These are phyloP conservation scores for Halocynthia aurantium DNA, from an alignment of 23 tunicate genomes.

Conservation along the genomic window DNA sequence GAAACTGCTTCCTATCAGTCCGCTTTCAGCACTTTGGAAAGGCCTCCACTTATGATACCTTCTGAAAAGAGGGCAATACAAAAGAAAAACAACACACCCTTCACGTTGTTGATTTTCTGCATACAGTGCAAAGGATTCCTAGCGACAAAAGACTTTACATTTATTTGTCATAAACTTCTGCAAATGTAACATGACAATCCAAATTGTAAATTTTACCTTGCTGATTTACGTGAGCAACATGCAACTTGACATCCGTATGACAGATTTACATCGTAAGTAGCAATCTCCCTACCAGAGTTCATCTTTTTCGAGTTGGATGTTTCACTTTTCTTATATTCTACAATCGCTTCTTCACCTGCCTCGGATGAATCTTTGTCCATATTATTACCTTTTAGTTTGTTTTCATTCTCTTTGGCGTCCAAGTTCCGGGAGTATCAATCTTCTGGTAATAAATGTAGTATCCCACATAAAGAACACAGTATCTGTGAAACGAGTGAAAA, in stretches of 20 bases:
- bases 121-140: conserved; percentile 4
- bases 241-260: conserved; percentile 5
- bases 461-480: too few relatives aligned
- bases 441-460: too few relatives aligned
- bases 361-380: too few relatives aligned
- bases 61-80: conserved; percentile 14
- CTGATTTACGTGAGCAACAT: neutral
- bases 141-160: neutral
- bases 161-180: neutral
- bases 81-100: conserved; percentile 9
- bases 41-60: conserved; percentile 8
- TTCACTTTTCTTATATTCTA: too few relatives aligned
- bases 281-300: neutral
- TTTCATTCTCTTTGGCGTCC: too few relatives aligned
- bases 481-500: too few relatives aligned
- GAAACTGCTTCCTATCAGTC: conserved; percentile 12
- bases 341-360: too few relatives aligned
- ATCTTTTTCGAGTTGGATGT: neutral
- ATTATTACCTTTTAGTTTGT: too few relatives aligned
- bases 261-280: neutral
- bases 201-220: neutral
- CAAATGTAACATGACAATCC: too few relatives aligned
- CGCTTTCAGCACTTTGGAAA: conserved; percentile 17
- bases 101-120: conserved; percentile 14
- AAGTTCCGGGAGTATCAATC: too few relatives aligned